These are phyloP conservation scores for Poecilia velifera DNA, from an alignment of 2,797 vertebrate species.

Conservation along the genomic window DNA sequence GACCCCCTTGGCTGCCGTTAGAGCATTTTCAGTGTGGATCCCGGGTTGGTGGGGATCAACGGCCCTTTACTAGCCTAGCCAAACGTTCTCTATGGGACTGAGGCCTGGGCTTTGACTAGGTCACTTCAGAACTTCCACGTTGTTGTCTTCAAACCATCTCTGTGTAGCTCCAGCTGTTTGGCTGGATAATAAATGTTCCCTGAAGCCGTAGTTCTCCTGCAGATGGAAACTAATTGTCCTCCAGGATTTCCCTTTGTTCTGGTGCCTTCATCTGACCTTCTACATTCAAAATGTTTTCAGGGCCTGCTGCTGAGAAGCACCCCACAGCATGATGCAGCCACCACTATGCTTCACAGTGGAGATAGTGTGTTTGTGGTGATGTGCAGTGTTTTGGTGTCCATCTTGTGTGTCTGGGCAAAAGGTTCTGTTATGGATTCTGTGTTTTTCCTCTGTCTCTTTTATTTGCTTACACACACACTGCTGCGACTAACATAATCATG, in stretches of 20 bases:
- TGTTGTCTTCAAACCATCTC: background rate
- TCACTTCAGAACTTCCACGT: background rate
- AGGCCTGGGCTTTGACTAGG: background rate
- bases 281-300: background rate
- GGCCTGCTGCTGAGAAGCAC: background rate
- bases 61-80: background rate
- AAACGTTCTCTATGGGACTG: background rate
- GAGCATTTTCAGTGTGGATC: background rate
- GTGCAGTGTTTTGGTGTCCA: background rate
- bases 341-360: background rate
- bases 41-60: background rate
- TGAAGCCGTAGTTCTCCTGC: background rate
- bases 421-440: background rate
- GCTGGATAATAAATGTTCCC: background rate
- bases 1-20: background rate
- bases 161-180: background rate
- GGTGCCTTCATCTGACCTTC: background rate
- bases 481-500: too few relatives aligned
- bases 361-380: background rate
- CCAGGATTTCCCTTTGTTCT: background rate
- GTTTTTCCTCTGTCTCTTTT: too few relatives aligned
- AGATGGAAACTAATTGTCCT: background rate
- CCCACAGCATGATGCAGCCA: background rate
- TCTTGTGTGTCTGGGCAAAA: background rate
- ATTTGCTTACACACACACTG: too few relatives aligned